Evolutionary conservation across 2,113 vertebrate species (phyloP).

Genomic region (Campylomormyrus tamandua): DNA sequence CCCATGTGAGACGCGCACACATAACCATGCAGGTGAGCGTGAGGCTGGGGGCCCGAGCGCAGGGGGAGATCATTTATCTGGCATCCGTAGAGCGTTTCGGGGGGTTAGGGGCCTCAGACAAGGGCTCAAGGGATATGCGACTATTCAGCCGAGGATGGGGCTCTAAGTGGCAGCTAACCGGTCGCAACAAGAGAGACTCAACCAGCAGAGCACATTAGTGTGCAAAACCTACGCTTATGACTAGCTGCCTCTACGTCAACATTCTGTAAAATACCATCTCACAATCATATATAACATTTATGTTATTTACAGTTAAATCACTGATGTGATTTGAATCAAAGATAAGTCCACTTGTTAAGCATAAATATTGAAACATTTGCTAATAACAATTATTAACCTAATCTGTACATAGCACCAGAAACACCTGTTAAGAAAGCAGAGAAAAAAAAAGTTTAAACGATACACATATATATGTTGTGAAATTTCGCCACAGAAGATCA

Average conservation of each 20-base stretch:
- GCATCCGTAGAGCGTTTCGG: background rate
- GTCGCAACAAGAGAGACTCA: background rate
- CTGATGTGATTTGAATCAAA: too few species aligned
- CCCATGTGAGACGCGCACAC: background rate
- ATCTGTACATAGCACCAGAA: background rate
- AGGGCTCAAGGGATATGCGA: background rate
- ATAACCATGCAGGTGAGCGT: background rate
- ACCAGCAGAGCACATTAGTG: background rate
- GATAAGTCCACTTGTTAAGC: too few species aligned
- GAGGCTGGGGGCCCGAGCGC: background rate
- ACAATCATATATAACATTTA: background rate
- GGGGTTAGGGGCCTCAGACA: background rate
- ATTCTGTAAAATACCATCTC: background rate
- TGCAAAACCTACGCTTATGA: background rate
- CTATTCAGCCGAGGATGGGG: background rate
- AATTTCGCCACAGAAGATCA: background rate
- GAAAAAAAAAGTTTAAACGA: background rate
- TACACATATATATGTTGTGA: background rate
- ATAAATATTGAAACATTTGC: too few species aligned
- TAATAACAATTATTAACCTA: background rate
- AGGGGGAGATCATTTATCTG: background rate
- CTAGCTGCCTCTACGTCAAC: background rate
- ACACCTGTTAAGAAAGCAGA: background rate
- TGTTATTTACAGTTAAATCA: background rate
- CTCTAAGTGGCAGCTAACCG: background rate